These are phyloP conservation scores for Chaetodon auriga DNA, from an alignment of 2,113 vertebrate genomes.

Conservation along the genomic window DNA sequence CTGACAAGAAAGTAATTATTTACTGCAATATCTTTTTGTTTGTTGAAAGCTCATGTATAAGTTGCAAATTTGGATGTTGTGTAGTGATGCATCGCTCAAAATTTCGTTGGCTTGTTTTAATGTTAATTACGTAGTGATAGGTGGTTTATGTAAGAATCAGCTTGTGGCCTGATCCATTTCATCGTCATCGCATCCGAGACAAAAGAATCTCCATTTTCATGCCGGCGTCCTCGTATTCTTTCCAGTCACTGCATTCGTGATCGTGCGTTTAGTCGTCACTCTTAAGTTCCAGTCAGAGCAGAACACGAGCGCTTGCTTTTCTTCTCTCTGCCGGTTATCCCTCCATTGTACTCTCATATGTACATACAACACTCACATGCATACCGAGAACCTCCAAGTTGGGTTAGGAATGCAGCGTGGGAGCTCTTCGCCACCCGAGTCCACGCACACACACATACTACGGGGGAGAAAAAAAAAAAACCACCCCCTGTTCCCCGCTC, in stretches of 20 bases:
- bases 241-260: neutral
- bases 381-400: constrained; percentile 36
- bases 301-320: neutral
- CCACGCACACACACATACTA: constrained; percentile 2
- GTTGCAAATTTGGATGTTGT: neutral
- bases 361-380: constrained; percentile 19
- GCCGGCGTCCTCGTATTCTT: neutral
- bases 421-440: constrained; percentile 51
- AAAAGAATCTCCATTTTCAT: neutral
- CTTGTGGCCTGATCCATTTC: neutral
- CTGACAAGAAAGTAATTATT: constrained; percentile 33
- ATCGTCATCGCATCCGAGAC: neutral
- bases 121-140: neutral
- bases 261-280: neutral
- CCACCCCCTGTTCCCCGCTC: constrained; percentile 42
- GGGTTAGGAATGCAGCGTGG: constrained; percentile 64
- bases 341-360: neutral
- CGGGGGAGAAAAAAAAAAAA: neutral
- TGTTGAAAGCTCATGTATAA: neutral
- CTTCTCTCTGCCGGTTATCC: neutral
- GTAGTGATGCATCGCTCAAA: neutral
- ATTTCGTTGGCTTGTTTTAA: neutral
- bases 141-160: neutral
- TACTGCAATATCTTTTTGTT: neutral
- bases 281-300: neutral